Percentiles rank a stretch among this genome's conserved stretches.
phyloP scores from a whole-genome alignment of 2,797 vertebrate species.

The Cynopterus sphinx region DNA sequence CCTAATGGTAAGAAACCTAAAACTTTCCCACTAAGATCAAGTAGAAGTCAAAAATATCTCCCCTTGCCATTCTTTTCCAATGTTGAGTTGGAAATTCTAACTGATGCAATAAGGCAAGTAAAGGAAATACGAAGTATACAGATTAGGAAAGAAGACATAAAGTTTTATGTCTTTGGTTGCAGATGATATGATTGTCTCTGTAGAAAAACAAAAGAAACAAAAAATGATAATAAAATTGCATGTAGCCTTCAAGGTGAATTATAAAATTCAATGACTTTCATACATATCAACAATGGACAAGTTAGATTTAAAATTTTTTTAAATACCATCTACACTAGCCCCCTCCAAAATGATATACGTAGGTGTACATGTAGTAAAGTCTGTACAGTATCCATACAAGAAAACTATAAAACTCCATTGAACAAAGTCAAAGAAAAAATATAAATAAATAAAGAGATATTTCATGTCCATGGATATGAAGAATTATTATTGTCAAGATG shows the following conservation, averaged over 20 bases:
- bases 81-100: background rate
- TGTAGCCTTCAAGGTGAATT: background rate
- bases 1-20: background rate
- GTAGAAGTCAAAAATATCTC: background rate
- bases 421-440: background rate
- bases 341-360: background rate
- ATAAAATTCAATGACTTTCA: background rate
- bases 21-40: background rate
- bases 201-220: background rate
- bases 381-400: background rate
- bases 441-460: background rate
- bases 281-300: background rate
- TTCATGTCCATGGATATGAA: background rate
- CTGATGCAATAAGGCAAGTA: background rate
- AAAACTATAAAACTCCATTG: background rate
- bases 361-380: background rate
- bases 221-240: background rate
- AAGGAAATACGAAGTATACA: background rate
- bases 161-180: background rate
- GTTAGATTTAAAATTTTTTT: background rate
- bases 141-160: background rate
- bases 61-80: background rate
- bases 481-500: background rate
- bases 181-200: background rate
- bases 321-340: background rate